Evolutionary conservation across 1,140 invertebrate species (phyloP).

Genomic region (Leptinotarsa undecemlineata): DNA sequence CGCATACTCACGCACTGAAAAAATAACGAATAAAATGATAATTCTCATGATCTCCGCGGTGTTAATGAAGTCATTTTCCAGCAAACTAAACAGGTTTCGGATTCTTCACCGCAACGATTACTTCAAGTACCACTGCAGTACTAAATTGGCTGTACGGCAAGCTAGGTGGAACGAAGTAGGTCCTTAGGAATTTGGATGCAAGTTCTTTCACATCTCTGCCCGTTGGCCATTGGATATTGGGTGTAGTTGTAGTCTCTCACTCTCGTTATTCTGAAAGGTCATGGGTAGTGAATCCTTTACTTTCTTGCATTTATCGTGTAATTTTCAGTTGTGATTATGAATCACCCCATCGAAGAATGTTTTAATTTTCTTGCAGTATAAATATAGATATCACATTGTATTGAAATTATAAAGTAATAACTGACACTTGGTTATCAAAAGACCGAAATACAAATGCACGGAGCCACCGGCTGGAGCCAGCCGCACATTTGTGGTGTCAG

Average conservation of each 20-base stretch:
- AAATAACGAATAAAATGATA: background rate
- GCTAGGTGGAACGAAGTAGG: slow-evolving; percentile 31
- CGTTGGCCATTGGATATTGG: slow-evolving; percentile 6
- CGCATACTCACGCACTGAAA: background rate
- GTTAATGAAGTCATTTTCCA: slow-evolving; percentile 36
- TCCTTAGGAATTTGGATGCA: slow-evolving; percentile 47
- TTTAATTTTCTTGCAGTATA: too few relatives aligned
- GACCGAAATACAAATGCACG: too few relatives aligned
- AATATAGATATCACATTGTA: too few relatives aligned
- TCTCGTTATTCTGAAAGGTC: background rate
- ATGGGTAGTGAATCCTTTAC: background rate
- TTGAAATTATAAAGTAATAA: too few relatives aligned
- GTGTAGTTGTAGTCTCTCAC: background rate
- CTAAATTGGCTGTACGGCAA: slow-evolving; percentile 7
- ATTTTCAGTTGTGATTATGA: background rate
- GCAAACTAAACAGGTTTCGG: slow-evolving; percentile 25
- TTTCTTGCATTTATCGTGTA: background rate
- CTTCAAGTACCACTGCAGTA: slow-evolving; percentile 17
- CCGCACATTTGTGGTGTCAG: too few relatives aligned
- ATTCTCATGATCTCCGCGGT: background rate
- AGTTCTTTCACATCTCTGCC: slow-evolving; percentile 42
- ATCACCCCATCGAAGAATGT: too few relatives aligned
- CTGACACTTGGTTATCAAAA: too few relatives aligned
- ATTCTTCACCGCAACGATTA: slow-evolving; percentile 12
- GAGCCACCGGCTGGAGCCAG: too few relatives aligned